Evolutionary conservation across 1,140 invertebrate species (phyloP).

Genomic region (Ceratitis capitata): DNA sequence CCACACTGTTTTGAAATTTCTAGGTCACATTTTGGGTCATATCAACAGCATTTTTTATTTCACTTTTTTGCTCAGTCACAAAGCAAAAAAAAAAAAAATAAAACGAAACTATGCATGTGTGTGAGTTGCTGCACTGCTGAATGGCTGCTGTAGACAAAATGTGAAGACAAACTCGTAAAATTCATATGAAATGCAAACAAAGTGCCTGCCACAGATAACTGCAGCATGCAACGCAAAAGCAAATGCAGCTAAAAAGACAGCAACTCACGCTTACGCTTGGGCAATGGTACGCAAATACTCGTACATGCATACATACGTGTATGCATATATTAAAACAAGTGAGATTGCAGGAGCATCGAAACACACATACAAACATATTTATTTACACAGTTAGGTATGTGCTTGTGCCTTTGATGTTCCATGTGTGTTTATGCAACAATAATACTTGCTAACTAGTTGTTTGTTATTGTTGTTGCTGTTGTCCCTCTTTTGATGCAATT

Average conservation of each 20-base stretch:
- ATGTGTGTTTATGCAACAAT: background rate
- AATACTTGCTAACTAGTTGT: background rate
- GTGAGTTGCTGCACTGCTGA: background rate
- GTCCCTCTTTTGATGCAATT: background rate
- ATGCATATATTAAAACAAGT: background rate
- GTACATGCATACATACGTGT: background rate
- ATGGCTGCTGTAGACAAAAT: background rate
- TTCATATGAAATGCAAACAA: constrained; percentile 23
- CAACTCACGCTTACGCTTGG: background rate
- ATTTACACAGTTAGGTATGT: background rate
- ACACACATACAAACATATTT: background rate
- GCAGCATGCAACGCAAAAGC: background rate
- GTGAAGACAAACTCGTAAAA: constrained; percentile 21
- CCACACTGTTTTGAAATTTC: background rate
- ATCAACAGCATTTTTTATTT: background rate
- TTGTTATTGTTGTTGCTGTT: constrained; percentile 17
- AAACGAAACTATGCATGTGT: too few species aligned
- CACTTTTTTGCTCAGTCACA: background rate
- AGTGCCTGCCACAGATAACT: constrained; percentile 27
- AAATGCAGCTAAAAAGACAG: too few species aligned
- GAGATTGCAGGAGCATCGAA: background rate
- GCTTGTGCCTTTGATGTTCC: background rate
- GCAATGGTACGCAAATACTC: background rate
- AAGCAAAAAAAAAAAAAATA: background rate
- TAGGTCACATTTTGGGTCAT: constrained; percentile 19